phyloP scores from a whole-genome alignment of 2,113 vertebrate genomes.

The Platichthys stellatus region DNA sequence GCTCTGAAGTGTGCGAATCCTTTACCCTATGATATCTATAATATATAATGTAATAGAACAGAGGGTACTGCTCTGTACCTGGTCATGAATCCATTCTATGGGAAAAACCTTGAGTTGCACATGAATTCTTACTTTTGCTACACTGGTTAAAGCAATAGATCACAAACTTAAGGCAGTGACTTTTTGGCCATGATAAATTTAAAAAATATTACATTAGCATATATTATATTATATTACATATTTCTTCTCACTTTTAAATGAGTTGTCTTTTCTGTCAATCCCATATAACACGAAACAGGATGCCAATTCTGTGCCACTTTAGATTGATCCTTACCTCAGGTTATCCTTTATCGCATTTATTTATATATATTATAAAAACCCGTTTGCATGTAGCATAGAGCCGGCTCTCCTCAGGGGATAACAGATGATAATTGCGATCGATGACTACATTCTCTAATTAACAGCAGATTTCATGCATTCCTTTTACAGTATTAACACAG shows the following conservation, averaged over 20 bases:
- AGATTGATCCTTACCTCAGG: too few species aligned
- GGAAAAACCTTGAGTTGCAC: not conserved
- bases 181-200: not conserved
- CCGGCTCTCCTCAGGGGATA: too few species aligned
- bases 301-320: too few species aligned
- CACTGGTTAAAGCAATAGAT: not conserved
- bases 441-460: too few species aligned
- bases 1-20: conserved; percentile 15
- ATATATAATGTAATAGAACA: not conserved
- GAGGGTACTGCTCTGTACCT: not conserved
- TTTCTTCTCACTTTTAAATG: too few species aligned
- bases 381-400: too few species aligned
- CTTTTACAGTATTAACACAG: not conserved
- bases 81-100: conserved; percentile 1
- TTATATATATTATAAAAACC: too few species aligned
- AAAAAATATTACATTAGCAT: not conserved
- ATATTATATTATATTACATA: not conserved
- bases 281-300: too few species aligned
- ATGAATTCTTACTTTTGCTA: not conserved
- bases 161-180: not conserved
- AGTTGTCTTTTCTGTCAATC: too few species aligned
- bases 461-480: too few species aligned
- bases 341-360: too few species aligned
- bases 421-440: too few species aligned
- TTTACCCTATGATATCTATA: not conserved